phyloP scores from a whole-genome alignment of 2,888 invertebrate genomes.

The Acrocyrtus sp. region DNA sequence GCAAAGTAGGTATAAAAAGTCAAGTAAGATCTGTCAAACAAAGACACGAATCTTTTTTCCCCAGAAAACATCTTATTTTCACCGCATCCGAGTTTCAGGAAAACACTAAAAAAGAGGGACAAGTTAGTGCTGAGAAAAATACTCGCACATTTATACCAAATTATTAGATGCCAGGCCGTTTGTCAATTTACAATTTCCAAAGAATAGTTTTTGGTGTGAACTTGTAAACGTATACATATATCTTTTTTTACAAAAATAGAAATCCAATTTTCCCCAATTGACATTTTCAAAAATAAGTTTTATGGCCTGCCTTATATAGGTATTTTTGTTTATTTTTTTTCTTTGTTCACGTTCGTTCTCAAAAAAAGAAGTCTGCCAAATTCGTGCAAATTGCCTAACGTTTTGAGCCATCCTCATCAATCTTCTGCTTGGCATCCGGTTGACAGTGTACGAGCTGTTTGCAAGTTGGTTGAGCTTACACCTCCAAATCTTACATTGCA shows the following conservation, averaged over 20 bases:
- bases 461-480: constrained; percentile 10
- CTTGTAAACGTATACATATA: too few relatives aligned
- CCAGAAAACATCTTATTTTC: not conserved
- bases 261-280: not conserved
- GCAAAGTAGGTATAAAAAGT: not conserved
- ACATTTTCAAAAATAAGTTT: not conserved
- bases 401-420: constrained; percentile 17
- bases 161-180: too few relatives aligned
- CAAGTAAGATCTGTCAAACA: not conserved
- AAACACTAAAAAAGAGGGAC: too few relatives aligned
- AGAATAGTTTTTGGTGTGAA: not conserved
- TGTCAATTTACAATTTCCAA: not conserved
- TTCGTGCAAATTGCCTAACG: constrained; percentile 27
- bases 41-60: not conserved
- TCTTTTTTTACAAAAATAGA: too few relatives aligned
- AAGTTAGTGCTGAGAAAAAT: too few relatives aligned
- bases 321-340: not conserved
- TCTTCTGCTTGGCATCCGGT: too few relatives aligned
- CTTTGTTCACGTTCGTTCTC: not conserved
- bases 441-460: constrained; percentile 7
- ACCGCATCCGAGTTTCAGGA: too few relatives aligned
- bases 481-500: not conserved
- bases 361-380: constrained; percentile 11
- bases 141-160: too few relatives aligned
- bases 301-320: too few relatives aligned